Evolutionary conservation across 1,140 invertebrate genomes (phyloP), one percentile per base, ranked within the genome.

Genomic region (Coelopa frigida): DNA sequence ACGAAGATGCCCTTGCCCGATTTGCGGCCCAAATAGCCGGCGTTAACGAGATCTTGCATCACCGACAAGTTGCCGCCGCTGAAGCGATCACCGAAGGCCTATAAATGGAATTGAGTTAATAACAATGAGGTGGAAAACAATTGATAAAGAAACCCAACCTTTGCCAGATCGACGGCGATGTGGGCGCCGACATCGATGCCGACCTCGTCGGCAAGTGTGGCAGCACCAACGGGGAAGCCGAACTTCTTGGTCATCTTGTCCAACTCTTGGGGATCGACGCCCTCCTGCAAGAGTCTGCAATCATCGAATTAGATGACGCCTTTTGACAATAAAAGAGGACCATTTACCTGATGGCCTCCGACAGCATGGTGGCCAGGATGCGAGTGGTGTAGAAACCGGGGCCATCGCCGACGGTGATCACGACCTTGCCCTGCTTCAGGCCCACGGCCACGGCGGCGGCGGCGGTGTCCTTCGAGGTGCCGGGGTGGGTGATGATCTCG

Each of bases 351-450:
- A 97, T 74, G 38, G 84, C 83, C 75, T 99, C 96, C 14, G 87
- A 82, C 52, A 95, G 75, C 84, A 95, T 93, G 2, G 89, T 84
- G 23, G 85, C 81, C 23, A 99, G 73, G 59, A 98, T 96, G 57
- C 97, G 78, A 1, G 96, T 98, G 11, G 95, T 98, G 69, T 99
- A 99, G 73, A 99, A 99, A 31, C 96, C 97, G n/a, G 96, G 96
- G 14, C 94, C 94, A 74, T 99, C 96, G 24, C 91, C 91, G 4
- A 99, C 96, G 5, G 85, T 68, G 22, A 68, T 68, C 8, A 68
- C 64, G 4, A 68, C 61, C 75, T 99, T 99, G 42, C 94, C 94
- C 75, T 99, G 97, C 56, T 85, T 87, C 4, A 99, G 74, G 11
- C 97, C 97, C 7, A 89, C 81, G 49, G 80, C 81, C 15, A 92